A percentile compares a stretch with the other conserved stretches of the same genome.
These are phyloP conservation scores for Caenorhabditis sp. DNA, from an alignment of 2,888 invertebrate species.

Conservation along the genomic window DNA sequence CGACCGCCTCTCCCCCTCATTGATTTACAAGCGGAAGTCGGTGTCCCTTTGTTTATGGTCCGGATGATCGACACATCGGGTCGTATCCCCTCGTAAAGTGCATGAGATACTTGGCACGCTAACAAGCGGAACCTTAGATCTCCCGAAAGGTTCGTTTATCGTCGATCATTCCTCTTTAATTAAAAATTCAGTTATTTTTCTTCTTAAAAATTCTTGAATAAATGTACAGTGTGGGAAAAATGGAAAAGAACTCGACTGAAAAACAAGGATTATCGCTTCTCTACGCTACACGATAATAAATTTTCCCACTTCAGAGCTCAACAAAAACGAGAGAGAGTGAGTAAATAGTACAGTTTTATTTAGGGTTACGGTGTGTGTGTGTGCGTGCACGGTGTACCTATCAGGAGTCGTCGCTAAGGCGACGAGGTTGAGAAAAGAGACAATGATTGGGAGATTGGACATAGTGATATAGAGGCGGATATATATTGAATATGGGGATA, in stretches of 20 bases:
- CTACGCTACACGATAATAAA: no score
- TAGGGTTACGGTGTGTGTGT: no score
- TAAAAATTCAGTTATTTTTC: not conserved
- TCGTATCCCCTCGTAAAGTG: not conserved
- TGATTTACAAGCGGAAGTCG: not conserved
- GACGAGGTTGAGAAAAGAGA: no score
- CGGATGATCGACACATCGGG: not conserved
- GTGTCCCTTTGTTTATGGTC: not conserved
- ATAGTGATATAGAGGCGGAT: no score
- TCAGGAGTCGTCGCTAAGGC: no score
- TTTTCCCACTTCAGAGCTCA: no score
- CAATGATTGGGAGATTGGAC: no score
- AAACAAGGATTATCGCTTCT: slow-evolving; percentile 2
- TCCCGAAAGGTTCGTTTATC: no score
- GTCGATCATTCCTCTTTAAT: not conserved
- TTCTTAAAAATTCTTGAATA: not conserved
- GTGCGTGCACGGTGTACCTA: no score
- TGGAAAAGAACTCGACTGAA: not conserved
- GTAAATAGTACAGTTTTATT: no score
- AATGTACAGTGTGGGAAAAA: not conserved
- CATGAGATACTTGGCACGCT: not conserved
- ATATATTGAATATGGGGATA: no score
- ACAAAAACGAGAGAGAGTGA: no score
- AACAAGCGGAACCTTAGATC: not conserved
- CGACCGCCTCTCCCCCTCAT: not conserved